Base-by-base conservation (phyloP, 2,797 vertebrate species). In the Brachyalestes nurse region DNA sequence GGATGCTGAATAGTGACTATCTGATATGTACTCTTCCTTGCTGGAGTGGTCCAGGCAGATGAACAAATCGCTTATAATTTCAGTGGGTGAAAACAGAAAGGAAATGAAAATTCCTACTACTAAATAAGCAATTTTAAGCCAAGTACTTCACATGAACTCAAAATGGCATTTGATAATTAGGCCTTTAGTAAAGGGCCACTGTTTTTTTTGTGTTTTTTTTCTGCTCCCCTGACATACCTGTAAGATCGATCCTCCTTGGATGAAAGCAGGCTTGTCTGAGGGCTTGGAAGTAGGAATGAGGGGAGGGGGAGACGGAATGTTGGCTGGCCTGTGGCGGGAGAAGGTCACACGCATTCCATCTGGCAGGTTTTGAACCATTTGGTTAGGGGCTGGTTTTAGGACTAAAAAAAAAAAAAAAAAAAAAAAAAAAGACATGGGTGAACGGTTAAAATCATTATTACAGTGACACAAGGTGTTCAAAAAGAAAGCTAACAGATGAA, bases 211-310 rank as follows among this genome's bases (percentile, higher is more conserved):
- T n/a, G n/a, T n/a, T 55, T 23, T 19, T 25, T 66, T n/a, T 49
- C 51, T 4, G 34, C 45, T 45, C 45, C 45, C 12, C 25, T 16
- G 19, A 76, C 92, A 90, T 92, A 99, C 98, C 96, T 98, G 97
- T 86, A 97, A 99, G 87, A 99, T 99, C 47, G 98, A 99, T 85
- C 98, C 97, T 79, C 98, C 98, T 88, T 98, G 96, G 88, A 98
- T 98, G 91, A 99, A 99, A 60, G 97, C 97, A 16, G 97, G 97
- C 88, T 99, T 99, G 92, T 99, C 97, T 6, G 97, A 95, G 78
- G 97, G 95, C 92, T 99, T 99, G 88, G 96, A 97, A 61, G 98
- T 99, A 51, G 97, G 98, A 92, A 99, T 99, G 91, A 99, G 97
- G 0, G 98, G 98, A 60, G 98, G 98, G 4, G 98, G 98, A 88